These are phyloP conservation scores for Pristionchus mayeri DNA, from an alignment of 2,888 invertebrate genomes.

Conservation along the genomic window DNA sequence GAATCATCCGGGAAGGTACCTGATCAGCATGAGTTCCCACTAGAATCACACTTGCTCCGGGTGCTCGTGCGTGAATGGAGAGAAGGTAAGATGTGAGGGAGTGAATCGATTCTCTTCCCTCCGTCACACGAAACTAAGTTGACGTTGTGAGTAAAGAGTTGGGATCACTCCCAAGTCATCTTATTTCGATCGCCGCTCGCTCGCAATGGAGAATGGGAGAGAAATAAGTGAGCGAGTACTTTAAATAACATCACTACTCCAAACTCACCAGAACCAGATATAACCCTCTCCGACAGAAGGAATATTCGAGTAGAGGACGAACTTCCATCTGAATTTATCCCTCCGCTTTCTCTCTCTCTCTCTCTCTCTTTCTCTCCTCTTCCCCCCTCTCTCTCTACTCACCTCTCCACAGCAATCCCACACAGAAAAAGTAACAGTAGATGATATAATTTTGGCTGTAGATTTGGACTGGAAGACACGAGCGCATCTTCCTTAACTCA, in stretches of 20 bases:
- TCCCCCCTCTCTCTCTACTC: neutral
- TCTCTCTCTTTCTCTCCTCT: neutral
- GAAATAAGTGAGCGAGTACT: conserved; percentile 77
- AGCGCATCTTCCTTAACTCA: conserved; percentile 32
- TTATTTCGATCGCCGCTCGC: too few species aligned
- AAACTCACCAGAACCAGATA: conserved; percentile 96
- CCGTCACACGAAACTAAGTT: conserved; percentile 95
- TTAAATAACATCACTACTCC: conserved; percentile 90
- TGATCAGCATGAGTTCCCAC: conserved; percentile 95
- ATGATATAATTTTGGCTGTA: conserved; percentile 76
- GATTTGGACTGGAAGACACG: conserved; percentile 32
- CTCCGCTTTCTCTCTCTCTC: neutral
- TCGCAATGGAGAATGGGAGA: too few species aligned
- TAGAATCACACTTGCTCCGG: conserved; percentile 95
- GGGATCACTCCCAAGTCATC: too few species aligned
- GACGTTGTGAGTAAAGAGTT: too few species aligned
- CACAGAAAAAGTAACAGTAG: conserved; percentile 88
- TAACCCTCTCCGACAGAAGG: conserved; percentile 92
- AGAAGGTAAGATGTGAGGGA: conserved; percentile 8
- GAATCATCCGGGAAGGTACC: conserved; percentile 65
- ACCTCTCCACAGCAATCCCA: conserved; percentile 99
- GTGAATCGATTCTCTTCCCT: conserved; percentile 88
- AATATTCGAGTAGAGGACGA: conserved; percentile 98
- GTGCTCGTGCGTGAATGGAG: conserved; percentile 86
- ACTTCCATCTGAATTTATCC: conserved; percentile 84